Base-by-base conservation (phyloP, 30 jellyfish, hydroid and myxozoan genomes). In the Nemopilema nomurai region DNA sequence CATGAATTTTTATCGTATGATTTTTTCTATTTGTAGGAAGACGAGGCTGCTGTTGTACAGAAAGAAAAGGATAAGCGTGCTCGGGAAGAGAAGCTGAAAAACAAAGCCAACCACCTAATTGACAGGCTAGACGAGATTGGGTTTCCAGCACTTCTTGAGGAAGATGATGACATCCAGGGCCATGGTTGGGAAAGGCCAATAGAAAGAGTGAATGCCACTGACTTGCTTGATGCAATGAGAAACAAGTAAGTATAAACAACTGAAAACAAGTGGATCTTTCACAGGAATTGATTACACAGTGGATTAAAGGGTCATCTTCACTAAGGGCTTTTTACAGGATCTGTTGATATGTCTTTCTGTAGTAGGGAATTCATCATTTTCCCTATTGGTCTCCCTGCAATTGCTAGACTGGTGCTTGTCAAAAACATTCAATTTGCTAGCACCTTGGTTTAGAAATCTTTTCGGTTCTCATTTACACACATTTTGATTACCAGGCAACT, bases 181-280 rank as follows among this genome's bases (percentile, higher is more conserved):
- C 51, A 74, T 19, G 52, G 71, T 71, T 96, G 69, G 49, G 94
- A 90, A 62, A 51, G 92, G 77, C 96, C 99, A 69, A 49, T 62
- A 26, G 97, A 94, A 26, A 81, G 89, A 26, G 97, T 94, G 7
- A 74, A 95, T 74, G 99, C 97, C 16, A 66, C 97, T 22, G 99
- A 86, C 49, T 28, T 94, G 29, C 71, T 94, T 18, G 91, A 90
- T 85, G 96, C 92, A 23, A 65, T 90, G 65, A 89, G 79, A 52
- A 83, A 77, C 73, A 94, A 94, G 99, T 94, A 79, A 50, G 95
- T 67, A 65, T 9, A 50, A 13, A 50, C 16, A 21, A 7, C 32
- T 76, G 4, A 8, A 1, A 51, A 31, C n/a, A 21, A 0, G 28
- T n/a, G n/a, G n/a, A n/a, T n/a, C n/a, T n/a, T n/a, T n/a, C n/a